These are phyloP conservation scores for Psephotus haematonotus DNA, from an alignment of 2,113 vertebrate genomes.

Conservation along the genomic window DNA sequence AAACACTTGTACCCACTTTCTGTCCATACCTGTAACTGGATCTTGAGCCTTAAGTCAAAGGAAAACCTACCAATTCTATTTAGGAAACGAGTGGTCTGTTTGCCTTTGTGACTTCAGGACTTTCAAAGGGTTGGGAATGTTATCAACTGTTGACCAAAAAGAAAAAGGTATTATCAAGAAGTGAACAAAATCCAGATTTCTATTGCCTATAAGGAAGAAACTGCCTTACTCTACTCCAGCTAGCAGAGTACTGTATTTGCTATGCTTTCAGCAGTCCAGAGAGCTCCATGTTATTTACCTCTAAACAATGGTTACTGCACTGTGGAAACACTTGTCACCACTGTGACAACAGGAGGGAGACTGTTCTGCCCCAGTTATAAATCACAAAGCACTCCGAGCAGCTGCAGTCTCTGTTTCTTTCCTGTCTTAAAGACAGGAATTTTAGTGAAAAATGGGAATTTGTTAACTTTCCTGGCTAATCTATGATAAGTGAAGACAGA, in stretches of 20 bases:
- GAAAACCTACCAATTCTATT: neutral
- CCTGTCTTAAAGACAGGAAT: neutral
- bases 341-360: slow-evolving; percentile 2
- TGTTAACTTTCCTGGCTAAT: neutral
- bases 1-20: neutral
- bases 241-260: neutral
- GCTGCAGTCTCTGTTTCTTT: neutral
- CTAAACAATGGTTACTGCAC: neutral
- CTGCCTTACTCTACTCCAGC: neutral
- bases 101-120: neutral
- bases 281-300: neutral
- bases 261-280: neutral
- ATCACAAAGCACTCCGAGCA: neutral
- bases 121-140: neutral
- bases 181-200: neutral
- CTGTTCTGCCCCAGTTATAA: neutral
- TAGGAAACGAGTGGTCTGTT: neutral
- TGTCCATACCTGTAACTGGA: neutral
- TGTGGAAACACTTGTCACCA: neutral
- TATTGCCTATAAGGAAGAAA: neutral
- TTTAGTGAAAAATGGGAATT: neutral
- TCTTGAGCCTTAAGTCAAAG: neutral
- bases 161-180: neutral
- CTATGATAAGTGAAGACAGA: neutral
- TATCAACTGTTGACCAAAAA: neutral